These are phyloP conservation scores for Scomber scombrus DNA, from an alignment of 2,113 vertebrate species.

Conservation along the genomic window DNA sequence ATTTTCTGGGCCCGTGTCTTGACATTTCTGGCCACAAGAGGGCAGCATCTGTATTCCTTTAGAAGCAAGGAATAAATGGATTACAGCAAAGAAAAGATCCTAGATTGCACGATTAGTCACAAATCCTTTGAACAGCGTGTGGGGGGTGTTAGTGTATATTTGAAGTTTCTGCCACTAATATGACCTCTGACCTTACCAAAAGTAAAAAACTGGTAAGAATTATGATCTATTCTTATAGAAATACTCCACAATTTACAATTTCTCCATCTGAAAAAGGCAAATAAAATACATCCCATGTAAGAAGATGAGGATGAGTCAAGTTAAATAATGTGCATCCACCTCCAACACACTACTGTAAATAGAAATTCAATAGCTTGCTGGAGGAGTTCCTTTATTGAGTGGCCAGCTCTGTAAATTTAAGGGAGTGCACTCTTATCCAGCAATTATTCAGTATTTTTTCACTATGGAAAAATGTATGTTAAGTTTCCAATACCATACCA, in stretches of 20 bases:
- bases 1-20: background rate
- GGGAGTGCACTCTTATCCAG: background rate
- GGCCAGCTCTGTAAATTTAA: background rate
- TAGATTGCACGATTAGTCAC: background rate
- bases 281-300: background rate
- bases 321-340: background rate
- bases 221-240: background rate
- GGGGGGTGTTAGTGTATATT: background rate
- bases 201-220: background rate
- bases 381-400: background rate
- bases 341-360: too few relatives aligned
- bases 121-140: constrained; percentile 3
- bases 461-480: too few relatives aligned
- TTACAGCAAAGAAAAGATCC: constrained; percentile 17
- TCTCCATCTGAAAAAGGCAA: background rate
- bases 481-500: too few relatives aligned
- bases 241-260: background rate
- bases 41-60: constrained; percentile 54
- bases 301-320: background rate
- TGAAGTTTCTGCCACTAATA: background rate
- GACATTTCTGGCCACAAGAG: constrained; percentile 58
- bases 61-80: constrained; percentile 3
- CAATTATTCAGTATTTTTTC: background rate
- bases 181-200: background rate
- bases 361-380: background rate